phyloP scores from a whole-genome alignment of 2,113 vertebrate species.

The Sclerurus mexicanus region DNA sequence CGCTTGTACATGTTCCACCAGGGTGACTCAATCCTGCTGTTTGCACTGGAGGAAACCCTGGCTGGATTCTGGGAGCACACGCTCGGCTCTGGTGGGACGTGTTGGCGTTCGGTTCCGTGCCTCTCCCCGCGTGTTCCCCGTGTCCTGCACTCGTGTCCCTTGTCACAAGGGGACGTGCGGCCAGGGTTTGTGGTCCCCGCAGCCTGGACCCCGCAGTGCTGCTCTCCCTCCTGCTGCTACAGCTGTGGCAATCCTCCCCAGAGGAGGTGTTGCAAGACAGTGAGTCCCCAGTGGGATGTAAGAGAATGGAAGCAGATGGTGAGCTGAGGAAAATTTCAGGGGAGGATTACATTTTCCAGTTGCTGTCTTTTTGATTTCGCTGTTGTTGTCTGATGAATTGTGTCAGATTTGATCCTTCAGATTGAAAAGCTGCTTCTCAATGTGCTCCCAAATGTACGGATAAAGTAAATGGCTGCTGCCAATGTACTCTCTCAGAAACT shows the following conservation, averaged over 20 bases:
- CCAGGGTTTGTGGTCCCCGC: neutral
- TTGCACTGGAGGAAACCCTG: neutral
- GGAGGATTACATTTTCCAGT: constrained; percentile 61
- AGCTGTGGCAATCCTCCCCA: constrained; percentile 15
- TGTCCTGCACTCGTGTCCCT: neutral
- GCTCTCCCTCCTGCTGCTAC: neutral
- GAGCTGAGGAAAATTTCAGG: constrained; percentile 52
- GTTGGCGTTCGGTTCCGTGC: neutral
- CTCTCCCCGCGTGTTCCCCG: neutral
- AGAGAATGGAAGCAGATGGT: constrained; percentile 58
- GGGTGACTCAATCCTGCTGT: neutral
- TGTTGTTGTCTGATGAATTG: constrained; percentile 63
- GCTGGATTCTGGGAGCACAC: neutral
- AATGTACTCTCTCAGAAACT: neutral
- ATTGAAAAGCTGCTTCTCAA: constrained; percentile 47
- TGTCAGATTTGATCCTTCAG: constrained; percentile 61
- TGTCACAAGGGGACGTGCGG: neutral
- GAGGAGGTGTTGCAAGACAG: constrained; percentile 30
- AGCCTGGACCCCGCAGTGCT: neutral
- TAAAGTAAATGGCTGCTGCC: constrained; percentile 36
- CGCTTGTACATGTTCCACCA: neutral
- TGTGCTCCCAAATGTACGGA: constrained; percentile 36
- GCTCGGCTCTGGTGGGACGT: fast-evolving
- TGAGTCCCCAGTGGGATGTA: constrained; percentile 47
- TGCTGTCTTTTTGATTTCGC: constrained; percentile 64